Evolutionary conservation across 2,797 vertebrate species (phyloP).

Genomic region (Prunella strophiata): DNA sequence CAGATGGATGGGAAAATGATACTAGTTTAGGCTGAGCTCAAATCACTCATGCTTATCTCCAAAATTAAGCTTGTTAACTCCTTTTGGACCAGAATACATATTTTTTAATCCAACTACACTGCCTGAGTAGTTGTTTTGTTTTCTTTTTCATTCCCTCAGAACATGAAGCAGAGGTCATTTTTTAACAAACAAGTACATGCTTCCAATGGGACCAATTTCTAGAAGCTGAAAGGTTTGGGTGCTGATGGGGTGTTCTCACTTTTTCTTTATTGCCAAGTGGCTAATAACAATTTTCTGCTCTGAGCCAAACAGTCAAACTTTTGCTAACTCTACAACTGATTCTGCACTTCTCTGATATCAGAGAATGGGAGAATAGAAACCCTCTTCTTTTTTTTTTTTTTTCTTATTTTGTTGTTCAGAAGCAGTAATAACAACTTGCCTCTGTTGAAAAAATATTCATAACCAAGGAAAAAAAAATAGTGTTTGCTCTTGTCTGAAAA

Average conservation of each 20-base stretch:
- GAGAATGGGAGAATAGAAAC: background rate
- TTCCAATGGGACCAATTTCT: constrained; percentile 42
- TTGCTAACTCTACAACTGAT: background rate
- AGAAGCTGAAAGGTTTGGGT: background rate
- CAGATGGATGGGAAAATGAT: background rate
- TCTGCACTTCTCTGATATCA: background rate
- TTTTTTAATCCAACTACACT: background rate
- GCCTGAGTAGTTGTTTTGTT: background rate
- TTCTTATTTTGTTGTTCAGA: background rate
- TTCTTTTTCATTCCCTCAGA: background rate
- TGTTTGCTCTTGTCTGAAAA: background rate
- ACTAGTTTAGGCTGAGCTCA: background rate
- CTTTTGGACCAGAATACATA: background rate
- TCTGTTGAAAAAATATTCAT: background rate
- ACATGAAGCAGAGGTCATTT: background rate
- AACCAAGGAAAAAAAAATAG: background rate
- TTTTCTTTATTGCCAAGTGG: background rate
- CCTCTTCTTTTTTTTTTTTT: background rate
- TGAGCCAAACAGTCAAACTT: background rate
- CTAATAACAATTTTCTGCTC: background rate
- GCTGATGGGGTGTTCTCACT: background rate
- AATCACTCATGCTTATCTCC: background rate
- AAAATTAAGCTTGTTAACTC: background rate
- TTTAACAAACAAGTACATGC: background rate
- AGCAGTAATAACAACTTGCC: background rate